Evolutionary conservation across 2,888 invertebrate species (phyloP).

Genomic region (Mallateleia sp.): DNA sequence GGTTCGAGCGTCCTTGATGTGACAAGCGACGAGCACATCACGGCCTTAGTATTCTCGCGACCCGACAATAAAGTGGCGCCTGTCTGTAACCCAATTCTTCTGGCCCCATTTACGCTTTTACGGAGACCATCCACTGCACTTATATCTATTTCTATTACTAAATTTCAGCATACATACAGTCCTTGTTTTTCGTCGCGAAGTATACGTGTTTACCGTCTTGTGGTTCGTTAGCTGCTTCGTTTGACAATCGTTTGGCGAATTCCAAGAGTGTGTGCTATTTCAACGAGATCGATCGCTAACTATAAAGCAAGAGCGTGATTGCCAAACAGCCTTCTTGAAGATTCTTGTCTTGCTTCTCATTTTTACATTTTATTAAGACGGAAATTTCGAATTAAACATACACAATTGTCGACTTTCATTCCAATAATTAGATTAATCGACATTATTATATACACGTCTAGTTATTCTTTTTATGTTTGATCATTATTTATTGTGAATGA

Average conservation of each 20-base stretch:
- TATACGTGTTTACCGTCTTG: conserved; percentile 69
- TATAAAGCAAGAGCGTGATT: conserved; percentile 62
- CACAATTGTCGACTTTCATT: too few relatives aligned
- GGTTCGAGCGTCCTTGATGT: neutral
- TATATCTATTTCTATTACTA: conserved; percentile 52
- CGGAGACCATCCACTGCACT: conserved; percentile 4
- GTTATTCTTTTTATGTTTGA: too few relatives aligned
- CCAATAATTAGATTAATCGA: too few relatives aligned
- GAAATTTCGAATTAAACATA: neutral
- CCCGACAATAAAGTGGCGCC: conserved; percentile 39
- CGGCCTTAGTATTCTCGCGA: conserved; percentile 9
- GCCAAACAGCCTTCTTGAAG: conserved; percentile 50
- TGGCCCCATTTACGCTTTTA: conserved; percentile 37
- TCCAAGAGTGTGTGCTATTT: conserved; percentile 63
- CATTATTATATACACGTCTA: too few relatives aligned
- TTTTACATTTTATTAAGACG: conserved; percentile 12
- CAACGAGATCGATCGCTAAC: conserved; percentile 70
- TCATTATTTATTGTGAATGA: too few relatives aligned
- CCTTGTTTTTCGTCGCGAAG: conserved; percentile 53
- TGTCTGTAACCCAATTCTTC: conserved; percentile 34
- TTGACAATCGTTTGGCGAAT: conserved; percentile 66
- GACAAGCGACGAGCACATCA: conserved; percentile 10
- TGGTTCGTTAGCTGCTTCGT: conserved; percentile 74
- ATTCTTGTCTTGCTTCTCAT: conserved; percentile 44
- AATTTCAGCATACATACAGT: conserved; percentile 35